A percentile compares a stretch with the other conserved stretches of the same genome.
Evolutionary conservation across 64 coral and sea anemone species (phyloP).

Genomic region (Montipora cactus): DNA sequence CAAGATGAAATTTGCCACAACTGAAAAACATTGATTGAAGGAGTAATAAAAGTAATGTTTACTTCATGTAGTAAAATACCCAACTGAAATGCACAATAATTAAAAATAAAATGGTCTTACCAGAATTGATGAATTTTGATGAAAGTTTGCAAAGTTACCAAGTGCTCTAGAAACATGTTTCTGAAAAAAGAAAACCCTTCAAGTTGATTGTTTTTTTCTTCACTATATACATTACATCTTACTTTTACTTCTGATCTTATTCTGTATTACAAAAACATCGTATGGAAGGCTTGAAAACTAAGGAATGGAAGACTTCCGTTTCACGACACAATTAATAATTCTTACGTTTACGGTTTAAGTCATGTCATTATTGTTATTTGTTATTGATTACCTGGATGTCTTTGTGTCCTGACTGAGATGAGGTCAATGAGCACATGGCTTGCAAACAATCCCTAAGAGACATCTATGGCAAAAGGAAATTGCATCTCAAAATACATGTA

Average conservation of each 20-base stretch:
- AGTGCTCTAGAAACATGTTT: constrained; percentile 74
- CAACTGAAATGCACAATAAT: background rate
- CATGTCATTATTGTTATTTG: background rate
- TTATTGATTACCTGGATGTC: constrained; percentile 53
- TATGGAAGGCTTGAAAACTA: too few species aligned
- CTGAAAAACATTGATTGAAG: too few species aligned
- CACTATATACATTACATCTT: too few species aligned
- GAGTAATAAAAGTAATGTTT: too few species aligned
- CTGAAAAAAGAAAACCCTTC: background rate
- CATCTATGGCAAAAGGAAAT: constrained; percentile 30
- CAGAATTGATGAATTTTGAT: constrained; percentile 76
- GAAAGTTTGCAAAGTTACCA: constrained; percentile 73
- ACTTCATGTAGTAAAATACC: background rate
- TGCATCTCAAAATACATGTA: background rate
- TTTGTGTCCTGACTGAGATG: constrained; percentile 66
- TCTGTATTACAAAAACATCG: too few species aligned
- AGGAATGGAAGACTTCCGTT: too few species aligned
- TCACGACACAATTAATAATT: too few species aligned
- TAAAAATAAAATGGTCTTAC: background rate
- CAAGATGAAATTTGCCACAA: too few species aligned
- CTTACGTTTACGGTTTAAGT: too few species aligned
- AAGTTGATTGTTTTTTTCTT: background rate
- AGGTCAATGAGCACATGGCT: constrained; percentile 67
- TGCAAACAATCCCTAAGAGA: constrained; percentile 74
- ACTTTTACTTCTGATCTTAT: too few species aligned